These are phyloP conservation scores for Tympanuchus pallidicinctus DNA, from an alignment of 2,113 vertebrate species.

Conservation along the genomic window DNA sequence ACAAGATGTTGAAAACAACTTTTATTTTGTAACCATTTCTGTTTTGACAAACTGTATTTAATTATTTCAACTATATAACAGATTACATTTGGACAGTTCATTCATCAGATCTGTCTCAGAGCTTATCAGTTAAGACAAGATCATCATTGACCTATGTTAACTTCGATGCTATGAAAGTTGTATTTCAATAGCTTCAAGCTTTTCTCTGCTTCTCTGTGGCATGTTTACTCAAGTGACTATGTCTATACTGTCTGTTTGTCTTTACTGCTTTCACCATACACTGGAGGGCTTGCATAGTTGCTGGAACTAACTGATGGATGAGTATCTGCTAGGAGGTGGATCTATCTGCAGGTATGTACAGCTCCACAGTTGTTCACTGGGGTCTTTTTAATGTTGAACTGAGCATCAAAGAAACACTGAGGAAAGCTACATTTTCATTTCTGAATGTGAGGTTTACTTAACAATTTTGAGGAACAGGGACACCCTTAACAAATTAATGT, in stretches of 20 bases:
- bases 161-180: background rate
- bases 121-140: background rate
- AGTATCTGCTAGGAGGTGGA: background rate
- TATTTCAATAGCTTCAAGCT: background rate
- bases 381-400: background rate
- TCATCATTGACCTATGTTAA: background rate
- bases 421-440: background rate
- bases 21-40: background rate
- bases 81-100: background rate
- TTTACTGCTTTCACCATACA: background rate
- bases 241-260: background rate
- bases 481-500: background rate
- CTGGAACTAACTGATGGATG: background rate
- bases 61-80: background rate
- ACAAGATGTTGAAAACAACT: background rate
- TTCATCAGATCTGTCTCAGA: background rate
- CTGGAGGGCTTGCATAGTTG: rapidly evolving
- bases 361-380: background rate
- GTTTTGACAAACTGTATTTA: background rate
- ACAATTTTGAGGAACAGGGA: background rate
- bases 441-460: background rate
- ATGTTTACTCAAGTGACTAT: background rate
- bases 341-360: background rate
- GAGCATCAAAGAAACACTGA: background rate
- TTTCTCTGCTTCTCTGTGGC: background rate